phyloP scores from a whole-genome alignment of 2,797 vertebrate species.

The Lindbergichthys nudifrons region DNA sequence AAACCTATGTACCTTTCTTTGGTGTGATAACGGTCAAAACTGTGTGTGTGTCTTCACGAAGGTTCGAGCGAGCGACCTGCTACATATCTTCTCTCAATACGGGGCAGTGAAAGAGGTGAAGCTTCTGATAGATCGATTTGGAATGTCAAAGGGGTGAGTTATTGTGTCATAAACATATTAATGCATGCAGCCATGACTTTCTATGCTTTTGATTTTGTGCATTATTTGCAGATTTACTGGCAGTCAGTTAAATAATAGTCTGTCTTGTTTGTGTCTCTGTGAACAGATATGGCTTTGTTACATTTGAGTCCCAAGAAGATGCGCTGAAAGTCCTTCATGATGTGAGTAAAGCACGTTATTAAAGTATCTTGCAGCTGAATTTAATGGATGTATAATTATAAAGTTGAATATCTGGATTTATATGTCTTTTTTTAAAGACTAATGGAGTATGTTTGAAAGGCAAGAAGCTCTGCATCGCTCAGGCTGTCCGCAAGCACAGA shows the following conservation, averaged over 20 bases:
- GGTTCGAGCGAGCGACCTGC: slow-evolving; percentile 88
- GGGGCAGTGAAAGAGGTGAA: slow-evolving; percentile 91
- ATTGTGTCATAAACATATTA: too few species aligned
- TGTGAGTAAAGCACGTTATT: slow-evolving; percentile 52
- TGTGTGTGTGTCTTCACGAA: slow-evolving; percentile 55
- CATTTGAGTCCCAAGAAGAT: slow-evolving; percentile 90
- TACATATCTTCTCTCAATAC: slow-evolving; percentile 87
- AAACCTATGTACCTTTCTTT: neutral
- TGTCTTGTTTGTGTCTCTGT: slow-evolving; percentile 23
- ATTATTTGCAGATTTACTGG: neutral
- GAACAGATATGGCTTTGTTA: slow-evolving; percentile 91
- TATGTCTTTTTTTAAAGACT: slow-evolving; percentile 58
- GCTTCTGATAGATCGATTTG: slow-evolving; percentile 88
- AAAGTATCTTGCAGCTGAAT: neutral
- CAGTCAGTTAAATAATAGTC: neutral
- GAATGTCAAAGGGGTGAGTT: slow-evolving; percentile 89
- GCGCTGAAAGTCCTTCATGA: slow-evolving; percentile 88
- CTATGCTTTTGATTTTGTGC: neutral
- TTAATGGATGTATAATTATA: neutral
- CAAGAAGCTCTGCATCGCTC: slow-evolving; percentile 88
- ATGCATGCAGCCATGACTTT: neutral
- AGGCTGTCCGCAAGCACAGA: slow-evolving; percentile 87
- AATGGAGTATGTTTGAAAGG: slow-evolving; percentile 85
- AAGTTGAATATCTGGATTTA: neutral
- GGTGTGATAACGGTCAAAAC: rapidly evolving